These are phyloP conservation scores for Medauroidea extradentata DNA, from an alignment of 1,140 invertebrate species.

Conservation along the genomic window DNA sequence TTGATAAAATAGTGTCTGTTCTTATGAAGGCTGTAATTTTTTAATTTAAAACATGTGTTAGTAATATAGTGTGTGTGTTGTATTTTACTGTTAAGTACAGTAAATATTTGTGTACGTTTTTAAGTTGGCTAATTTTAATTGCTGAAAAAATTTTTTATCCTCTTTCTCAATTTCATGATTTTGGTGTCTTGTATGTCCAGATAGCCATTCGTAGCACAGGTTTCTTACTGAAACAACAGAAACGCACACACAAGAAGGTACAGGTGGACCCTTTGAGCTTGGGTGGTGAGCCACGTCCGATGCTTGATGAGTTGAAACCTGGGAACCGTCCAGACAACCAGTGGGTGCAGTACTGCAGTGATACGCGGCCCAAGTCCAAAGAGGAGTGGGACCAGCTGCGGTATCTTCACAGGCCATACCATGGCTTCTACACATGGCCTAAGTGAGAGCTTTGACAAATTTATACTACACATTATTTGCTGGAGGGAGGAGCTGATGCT, in stretches of 20 bases:
- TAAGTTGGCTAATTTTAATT: too few relatives aligned
- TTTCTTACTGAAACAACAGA: slow-evolving; percentile 71
- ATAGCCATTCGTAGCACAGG: slow-evolving; percentile 58
- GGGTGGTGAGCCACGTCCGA: slow-evolving; percentile 34
- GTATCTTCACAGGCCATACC: slow-evolving; percentile 62
- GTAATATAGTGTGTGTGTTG: too few relatives aligned
- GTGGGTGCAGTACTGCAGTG: slow-evolving; percentile 68
- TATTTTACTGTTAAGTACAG: too few relatives aligned
- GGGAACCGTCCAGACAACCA: slow-evolving; percentile 62
- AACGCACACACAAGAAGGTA: slow-evolving; percentile 61
- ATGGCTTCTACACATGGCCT: slow-evolving; percentile 82
- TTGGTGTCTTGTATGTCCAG: too few relatives aligned
- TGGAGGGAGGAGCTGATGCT: too few relatives aligned
- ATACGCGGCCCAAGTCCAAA: slow-evolving; percentile 52
- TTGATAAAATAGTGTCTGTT: too few relatives aligned
- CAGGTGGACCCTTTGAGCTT: slow-evolving; percentile 46
- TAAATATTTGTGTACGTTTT: too few relatives aligned
- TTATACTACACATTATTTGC: neutral
- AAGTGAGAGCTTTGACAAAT: slow-evolving; percentile 49
- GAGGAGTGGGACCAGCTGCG: slow-evolving; percentile 70
- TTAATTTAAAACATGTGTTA: too few relatives aligned
- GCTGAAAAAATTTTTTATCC: too few relatives aligned
- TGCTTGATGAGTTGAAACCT: slow-evolving; percentile 36
- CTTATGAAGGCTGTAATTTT: too few relatives aligned
- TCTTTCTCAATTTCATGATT: too few relatives aligned